phyloP scores from a whole-genome alignment of 2,797 vertebrate species.

The Thunnus albacares region DNA sequence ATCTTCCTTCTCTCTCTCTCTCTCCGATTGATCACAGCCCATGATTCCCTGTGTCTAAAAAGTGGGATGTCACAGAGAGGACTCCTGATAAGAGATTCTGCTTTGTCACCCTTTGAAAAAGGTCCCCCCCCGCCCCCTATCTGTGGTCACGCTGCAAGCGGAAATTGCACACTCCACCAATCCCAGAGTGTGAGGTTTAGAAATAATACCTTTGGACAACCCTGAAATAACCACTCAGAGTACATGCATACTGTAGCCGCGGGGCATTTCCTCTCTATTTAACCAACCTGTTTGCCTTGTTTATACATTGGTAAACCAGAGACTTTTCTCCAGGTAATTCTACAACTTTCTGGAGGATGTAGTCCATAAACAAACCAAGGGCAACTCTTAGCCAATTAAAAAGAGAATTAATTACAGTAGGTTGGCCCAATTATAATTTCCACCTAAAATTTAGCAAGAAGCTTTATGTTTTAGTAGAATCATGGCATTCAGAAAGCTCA shows the following conservation, averaged over 20 bases:
- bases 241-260: constrained; percentile 31
- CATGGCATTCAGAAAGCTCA: background rate
- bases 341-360: constrained; percentile 1
- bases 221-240: constrained; percentile 48
- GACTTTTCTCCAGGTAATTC: constrained; percentile 18
- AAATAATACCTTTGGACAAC: constrained; percentile 59
- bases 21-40: constrained; percentile 67
- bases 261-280: constrained; percentile 38
- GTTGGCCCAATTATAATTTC: no score
- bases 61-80: constrained; percentile 59
- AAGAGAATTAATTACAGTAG: no score
- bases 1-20: constrained; percentile 31
- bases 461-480: background rate
- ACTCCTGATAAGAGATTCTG: constrained; percentile 59
- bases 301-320: constrained; percentile 38
- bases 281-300: constrained; percentile 36
- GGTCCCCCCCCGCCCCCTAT: constrained; percentile 19
- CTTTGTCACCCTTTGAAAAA: constrained; percentile 67
- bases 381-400: constrained; percentile 9
- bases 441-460: background rate
- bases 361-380: constrained; percentile 4
- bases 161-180: constrained; percentile 58
- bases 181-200: constrained; percentile 31
- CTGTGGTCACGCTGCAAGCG: constrained; percentile 35
- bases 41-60: constrained; percentile 70